Evolutionary conservation across 23 tunicate species (phyloP), one percentile per base, ranked within the genome.

Genomic region (Styela clava): DNA sequence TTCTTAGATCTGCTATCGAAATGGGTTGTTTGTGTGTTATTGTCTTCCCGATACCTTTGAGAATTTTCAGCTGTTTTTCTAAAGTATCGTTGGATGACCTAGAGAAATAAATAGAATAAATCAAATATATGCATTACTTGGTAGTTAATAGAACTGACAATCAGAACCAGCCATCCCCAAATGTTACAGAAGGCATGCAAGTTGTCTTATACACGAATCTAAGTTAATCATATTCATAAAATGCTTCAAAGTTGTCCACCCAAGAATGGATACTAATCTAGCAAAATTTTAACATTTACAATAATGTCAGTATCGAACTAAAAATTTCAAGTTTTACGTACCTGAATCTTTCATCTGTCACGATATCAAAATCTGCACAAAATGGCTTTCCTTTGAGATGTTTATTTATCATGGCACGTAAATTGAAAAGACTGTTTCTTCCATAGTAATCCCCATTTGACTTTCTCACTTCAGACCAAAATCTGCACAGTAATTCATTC

Each of bases 371-470:
- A 27, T 86, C 30, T 2, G 79, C 91, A 68, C 84, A 89, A 52
- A 69, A 82, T n/a, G 98, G 98, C 31, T 86, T 86, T 61, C 99
- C 96, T 64, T 95, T 95, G 29, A 95, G 73, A 68, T 95, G 96
- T 74, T 95, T 95, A 83, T 95, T 95, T 33, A 95, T 89, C 99
- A 95, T 95, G 0, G 99, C 99, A 31, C 99, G 68, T 5, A 95
- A 87, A 44, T 95, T 95, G 84, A 89, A 95, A 35, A 95, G 74
- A 62, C 92, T 86, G 56, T 90, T 95, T 35, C 92, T 56, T 73
- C 96, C 96, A 76, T 95, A 95, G 62, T 90, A 86, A 65, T 86
- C 99, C 32, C 99, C 99, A 34, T 90, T 90, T 31, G 92, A 73
- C 79, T 95, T 95, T 33, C 96, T 85, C 2, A 89, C 94, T 35